Conservation (phyloP, 2,113 vertebrate genomes). For the Muscicapa adusta region DNA sequence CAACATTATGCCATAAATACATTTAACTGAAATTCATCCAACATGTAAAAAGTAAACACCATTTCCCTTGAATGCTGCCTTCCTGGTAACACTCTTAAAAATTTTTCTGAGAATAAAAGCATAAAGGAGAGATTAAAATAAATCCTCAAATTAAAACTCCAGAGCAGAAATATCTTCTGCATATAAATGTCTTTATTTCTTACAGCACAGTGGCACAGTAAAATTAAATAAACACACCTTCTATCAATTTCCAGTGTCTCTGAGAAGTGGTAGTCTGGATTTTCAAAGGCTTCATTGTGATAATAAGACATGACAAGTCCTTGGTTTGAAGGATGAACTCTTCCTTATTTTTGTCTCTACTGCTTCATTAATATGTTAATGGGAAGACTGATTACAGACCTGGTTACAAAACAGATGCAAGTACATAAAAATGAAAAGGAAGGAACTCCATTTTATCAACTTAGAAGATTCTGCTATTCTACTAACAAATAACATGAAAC, state of each 20-base stretch:
- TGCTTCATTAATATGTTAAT: background rate
- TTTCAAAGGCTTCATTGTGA: slow-evolving; percentile 60
- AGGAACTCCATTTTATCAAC: background rate
- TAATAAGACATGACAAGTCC: slow-evolving; percentile 69
- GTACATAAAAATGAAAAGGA: background rate
- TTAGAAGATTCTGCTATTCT: background rate
- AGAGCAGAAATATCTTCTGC: background rate
- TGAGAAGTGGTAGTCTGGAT: slow-evolving; percentile 75
- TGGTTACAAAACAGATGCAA: background rate
- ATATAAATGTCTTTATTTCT: background rate
- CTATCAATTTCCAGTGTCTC: slow-evolving; percentile 77
- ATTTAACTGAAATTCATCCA: background rate
- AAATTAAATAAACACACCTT: slow-evolving; percentile 69
- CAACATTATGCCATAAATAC: background rate
- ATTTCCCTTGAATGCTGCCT: background rate
- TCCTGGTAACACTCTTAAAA: background rate
- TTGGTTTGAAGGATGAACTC: background rate
- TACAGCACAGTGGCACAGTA: background rate
- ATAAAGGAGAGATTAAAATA: background rate
- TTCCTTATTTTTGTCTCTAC: background rate
- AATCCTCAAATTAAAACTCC: background rate
- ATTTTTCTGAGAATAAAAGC: background rate
- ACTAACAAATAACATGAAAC: background rate
- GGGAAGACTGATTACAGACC: background rate
- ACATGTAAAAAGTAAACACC: background rate